Base-by-base conservation (phyloP, 92 coral and sea anemone genomes). In the Parazoanthus darwini region DNA sequence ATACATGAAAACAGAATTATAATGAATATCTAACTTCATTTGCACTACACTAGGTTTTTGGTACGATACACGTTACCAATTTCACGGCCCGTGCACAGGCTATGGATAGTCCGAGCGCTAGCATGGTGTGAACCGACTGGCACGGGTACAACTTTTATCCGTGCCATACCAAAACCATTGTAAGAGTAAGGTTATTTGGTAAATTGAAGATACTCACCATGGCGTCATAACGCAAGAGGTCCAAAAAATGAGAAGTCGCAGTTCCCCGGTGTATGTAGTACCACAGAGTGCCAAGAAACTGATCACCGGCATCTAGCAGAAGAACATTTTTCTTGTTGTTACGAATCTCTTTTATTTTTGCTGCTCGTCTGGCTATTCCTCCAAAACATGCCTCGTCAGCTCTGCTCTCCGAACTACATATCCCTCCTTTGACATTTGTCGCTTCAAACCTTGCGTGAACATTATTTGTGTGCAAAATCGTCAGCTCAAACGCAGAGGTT, bases 341-440 rank as follows among this genome's bases (percentile, higher is more conserved):
- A 39, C 50, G 80, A 16, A 76, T 76, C 50, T 76, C 80, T 39
- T 76, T 76, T 39, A 76, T 20, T 23, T 76, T 76, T 18, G 80
- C 80, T 38, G 80, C 80, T 5, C 80, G 80, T 76, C 51, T 76
- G 20, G 80, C 80, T 76, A 76, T 39, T 35, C 80, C 80, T 76
- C 80, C 80, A 39, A 76, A 76, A 76, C 80, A 76, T 20, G 18
- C 46, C 33, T 51, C 51, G 16, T 76, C 16, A 8, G 25, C 13
- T 8, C 80, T 76, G 51, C 29, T 36, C 25, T 76, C 20, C 10
- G 50, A n/a, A 36, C 80, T 76, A 38, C 80, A 76, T 39, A 36
- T n/a, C 51, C 80, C 80, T 39, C 80, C 80, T 20, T 76, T 25
- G 33, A 76, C 25, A n/a, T 39, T 76, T 23, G 80, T 76, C 80